Evolutionary conservation across 2,113 vertebrate species (phyloP).

Genomic region (Coptodon bakossiorum): DNA sequence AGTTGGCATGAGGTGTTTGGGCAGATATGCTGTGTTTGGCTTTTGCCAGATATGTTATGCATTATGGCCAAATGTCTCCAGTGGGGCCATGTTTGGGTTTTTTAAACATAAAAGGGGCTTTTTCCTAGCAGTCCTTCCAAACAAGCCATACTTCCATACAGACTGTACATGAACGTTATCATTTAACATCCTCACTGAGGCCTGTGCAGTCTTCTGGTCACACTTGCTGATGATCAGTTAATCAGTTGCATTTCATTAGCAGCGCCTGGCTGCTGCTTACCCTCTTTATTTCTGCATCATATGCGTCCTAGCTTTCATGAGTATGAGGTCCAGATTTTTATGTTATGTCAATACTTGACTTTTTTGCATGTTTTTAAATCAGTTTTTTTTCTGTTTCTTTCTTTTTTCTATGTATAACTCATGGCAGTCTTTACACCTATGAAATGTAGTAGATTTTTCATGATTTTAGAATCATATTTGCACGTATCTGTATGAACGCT

Average conservation of each 20-base stretch:
- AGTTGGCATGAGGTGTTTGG: background rate
- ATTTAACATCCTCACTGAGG: background rate
- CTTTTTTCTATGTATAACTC: background rate
- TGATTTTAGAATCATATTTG: background rate
- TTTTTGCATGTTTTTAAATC: background rate
- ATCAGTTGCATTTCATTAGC: background rate
- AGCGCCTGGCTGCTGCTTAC: background rate
- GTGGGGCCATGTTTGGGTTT: background rate
- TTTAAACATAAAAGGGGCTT: background rate
- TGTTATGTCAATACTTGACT: background rate
- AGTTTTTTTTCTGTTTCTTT: background rate
- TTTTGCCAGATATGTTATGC: background rate
- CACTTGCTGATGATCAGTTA: background rate
- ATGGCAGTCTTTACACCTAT: background rate
- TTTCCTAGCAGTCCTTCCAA: background rate
- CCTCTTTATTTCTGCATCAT: background rate
- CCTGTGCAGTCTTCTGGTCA: background rate
- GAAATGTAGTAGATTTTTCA: background rate
- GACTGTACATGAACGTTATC: background rate
- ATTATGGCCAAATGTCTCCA: background rate
- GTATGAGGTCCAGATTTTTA: background rate
- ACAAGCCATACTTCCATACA: background rate
- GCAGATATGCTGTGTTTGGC: background rate
- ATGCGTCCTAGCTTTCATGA: background rate
- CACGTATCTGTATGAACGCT: background rate